A percentile compares a stretch with the other conserved stretches of the same genome.
Evolutionary conservation across 2,113 vertebrate genomes (phyloP).

Genomic region (Mionectes macconnelli): DNA sequence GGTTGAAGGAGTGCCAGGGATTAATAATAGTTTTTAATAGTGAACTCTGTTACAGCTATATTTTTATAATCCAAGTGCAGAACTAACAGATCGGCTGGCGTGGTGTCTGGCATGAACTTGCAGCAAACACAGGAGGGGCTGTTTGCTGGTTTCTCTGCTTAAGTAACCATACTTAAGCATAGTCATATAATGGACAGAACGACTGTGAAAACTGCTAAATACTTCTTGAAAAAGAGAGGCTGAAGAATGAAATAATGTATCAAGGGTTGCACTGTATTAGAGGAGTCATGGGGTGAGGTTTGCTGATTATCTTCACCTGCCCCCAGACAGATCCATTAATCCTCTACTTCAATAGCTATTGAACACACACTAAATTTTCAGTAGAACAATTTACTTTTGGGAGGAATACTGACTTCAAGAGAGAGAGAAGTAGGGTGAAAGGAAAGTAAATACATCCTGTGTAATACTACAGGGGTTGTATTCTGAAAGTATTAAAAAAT

Average conservation of each 20-base stretch:
- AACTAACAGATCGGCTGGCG: not conserved
- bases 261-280: not conserved
- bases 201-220: not conserved
- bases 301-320: not conserved
- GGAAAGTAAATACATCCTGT: not conserved
- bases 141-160: not conserved
- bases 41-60: not conserved
- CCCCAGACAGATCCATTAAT: not conserved
- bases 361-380: constrained; percentile 12
- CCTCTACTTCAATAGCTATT: not conserved
- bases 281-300: not conserved
- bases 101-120: not conserved
- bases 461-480: not conserved
- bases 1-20: not conserved
- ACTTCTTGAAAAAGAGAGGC: not conserved
- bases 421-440: not conserved
- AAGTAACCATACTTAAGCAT: too few species aligned
- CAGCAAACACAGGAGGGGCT: not conserved
- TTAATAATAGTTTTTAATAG: not conserved
- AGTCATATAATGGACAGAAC: not conserved
- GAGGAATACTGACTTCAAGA: not conserved
- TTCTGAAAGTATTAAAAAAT: not conserved
- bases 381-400: not conserved
- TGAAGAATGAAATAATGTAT: not conserved
- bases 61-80: not conserved